These are phyloP conservation scores for Sus cebifrons DNA, from an alignment of 2,797 vertebrate species.

Conservation along the genomic window DNA sequence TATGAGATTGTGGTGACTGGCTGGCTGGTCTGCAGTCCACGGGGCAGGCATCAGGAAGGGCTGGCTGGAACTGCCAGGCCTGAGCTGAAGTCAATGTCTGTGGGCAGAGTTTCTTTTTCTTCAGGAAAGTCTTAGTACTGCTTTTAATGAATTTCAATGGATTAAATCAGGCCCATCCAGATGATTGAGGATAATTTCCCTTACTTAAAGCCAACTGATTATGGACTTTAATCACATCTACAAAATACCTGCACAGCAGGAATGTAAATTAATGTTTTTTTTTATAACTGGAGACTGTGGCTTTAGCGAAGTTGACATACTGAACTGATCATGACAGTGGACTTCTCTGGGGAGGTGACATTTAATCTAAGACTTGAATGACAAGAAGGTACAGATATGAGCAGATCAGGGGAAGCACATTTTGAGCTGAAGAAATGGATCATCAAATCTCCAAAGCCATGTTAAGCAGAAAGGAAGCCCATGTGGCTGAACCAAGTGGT, in stretches of 20 bases:
- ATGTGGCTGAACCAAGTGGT: accelerated
- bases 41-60: not conserved
- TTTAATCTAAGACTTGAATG: not conserved
- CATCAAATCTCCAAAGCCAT: not conserved
- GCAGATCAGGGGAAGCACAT: not conserved
- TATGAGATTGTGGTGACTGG: accelerated
- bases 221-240: not conserved
- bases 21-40: not conserved
- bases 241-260: not conserved
- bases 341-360: not conserved
- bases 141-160: not conserved
- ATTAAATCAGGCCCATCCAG: not conserved
- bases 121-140: not conserved
- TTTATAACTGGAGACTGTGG: not conserved
- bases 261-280: not conserved
- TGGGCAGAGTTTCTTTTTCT: not conserved
- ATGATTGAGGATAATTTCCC: accelerated
- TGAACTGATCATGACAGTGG: accelerated
- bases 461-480: not conserved
- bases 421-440: not conserved
- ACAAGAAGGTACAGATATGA: not conserved
- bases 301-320: not conserved
- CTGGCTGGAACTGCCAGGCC: not conserved
- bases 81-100: accelerated
- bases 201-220: not conserved